These are phyloP conservation scores for Heliconius eleuchia DNA, from an alignment of 1,140 invertebrate species.

Conservation along the genomic window DNA sequence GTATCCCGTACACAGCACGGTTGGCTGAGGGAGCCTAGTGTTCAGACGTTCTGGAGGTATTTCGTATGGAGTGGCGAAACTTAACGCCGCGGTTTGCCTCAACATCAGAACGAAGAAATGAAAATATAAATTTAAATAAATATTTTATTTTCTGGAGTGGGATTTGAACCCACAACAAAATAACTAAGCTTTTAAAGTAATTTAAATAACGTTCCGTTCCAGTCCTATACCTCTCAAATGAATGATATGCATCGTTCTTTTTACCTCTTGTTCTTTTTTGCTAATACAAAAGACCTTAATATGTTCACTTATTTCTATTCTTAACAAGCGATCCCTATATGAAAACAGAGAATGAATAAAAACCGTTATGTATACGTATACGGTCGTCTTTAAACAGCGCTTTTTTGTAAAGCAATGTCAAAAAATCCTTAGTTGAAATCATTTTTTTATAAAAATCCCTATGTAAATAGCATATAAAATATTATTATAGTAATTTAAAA, in stretches of 20 bases:
- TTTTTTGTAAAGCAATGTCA: constrained; percentile 15
- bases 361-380: constrained; percentile 33
- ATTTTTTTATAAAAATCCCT: neutral
- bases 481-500: neutral
- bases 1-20: too few relatives aligned
- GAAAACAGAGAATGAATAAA: constrained; percentile 32
- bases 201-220: neutral
- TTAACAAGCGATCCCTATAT: constrained; percentile 59
- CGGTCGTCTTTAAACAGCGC: constrained; percentile 29
- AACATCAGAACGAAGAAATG: too few relatives aligned
- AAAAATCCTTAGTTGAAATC: neutral
- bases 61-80: too few relatives aligned
- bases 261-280: neutral
- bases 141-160: too few relatives aligned
- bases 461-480: neutral
- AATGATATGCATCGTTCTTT: neutral
- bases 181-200: too few relatives aligned
- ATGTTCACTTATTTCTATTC: constrained; percentile 43
- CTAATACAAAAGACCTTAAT: constrained; percentile 19
- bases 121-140: too few relatives aligned
- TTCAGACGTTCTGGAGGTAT: too few relatives aligned
- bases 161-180: too few relatives aligned
- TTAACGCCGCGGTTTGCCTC: too few relatives aligned
- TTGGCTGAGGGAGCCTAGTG: too few relatives aligned
- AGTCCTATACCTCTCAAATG: neutral